Conservation (phyloP, 92 coral and sea anemone species). For the Parazoanthus atlanticus region DNA sequence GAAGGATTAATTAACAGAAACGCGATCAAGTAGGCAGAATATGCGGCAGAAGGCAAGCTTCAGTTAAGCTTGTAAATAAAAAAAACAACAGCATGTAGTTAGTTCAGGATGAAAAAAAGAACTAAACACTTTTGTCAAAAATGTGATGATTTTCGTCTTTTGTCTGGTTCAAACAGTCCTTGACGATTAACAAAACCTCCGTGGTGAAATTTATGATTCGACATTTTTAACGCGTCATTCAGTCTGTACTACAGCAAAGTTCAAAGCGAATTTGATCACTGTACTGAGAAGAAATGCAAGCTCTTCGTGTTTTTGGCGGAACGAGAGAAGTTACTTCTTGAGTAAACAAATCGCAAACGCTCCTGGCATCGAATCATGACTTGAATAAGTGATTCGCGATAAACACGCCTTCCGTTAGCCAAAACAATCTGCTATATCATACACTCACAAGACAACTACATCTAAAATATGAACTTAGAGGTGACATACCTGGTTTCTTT, state of each 20-base stretch:
- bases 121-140: too few species aligned
- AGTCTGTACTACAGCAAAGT: background rate
- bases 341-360: background rate
- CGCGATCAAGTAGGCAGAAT: background rate
- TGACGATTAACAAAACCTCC: background rate
- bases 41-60: background rate
- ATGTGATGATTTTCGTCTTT: background rate
- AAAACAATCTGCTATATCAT: too few species aligned
- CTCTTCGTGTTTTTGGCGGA: background rate
- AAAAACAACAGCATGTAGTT: background rate
- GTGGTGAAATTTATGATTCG: background rate
- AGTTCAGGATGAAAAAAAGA: background rate
- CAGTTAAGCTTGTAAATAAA: background rate
- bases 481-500: background rate
- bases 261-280: background rate
- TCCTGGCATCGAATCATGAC: background rate
- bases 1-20: too few species aligned
- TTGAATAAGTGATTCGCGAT: background rate
- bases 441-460: background rate
- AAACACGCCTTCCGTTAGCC: background rate
- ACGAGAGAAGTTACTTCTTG: too few species aligned
- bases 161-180: background rate
- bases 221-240: too few species aligned
- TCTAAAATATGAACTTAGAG: background rate
- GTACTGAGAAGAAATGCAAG: too few species aligned